These are phyloP conservation scores for Ictalurus punctatus DNA, from an alignment of 2,113 vertebrate genomes.

Conservation along the genomic window DNA sequence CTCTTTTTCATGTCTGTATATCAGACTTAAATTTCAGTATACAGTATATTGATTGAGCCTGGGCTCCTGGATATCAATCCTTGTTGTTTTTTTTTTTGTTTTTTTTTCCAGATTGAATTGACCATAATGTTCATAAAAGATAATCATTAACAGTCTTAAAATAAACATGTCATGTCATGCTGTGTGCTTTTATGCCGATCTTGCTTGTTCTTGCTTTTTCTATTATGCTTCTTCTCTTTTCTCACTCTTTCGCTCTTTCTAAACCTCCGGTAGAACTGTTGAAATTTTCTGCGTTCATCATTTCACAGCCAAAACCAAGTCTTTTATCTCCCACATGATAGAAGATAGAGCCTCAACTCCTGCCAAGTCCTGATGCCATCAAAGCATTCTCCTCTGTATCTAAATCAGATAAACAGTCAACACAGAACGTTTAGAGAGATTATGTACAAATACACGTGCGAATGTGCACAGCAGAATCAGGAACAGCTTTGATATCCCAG, in stretches of 20 bases:
- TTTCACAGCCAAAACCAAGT: constrained; percentile 15
- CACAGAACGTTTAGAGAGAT: constrained; percentile 7
- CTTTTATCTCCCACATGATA: constrained; percentile 41
- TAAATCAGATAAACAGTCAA: constrained; percentile 47
- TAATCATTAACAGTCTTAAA: constrained; percentile 4
- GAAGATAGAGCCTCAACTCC: constrained; percentile 22
- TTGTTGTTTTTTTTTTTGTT: neutral
- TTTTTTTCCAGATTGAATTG: neutral
- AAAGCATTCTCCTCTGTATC: constrained; percentile 54
- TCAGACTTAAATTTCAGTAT: neutral
- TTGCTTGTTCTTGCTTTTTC: neutral
- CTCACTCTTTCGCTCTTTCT: neutral
- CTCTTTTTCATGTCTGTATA: neutral
- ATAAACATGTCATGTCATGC: neutral
- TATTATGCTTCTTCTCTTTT: neutral
- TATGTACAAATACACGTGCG: neutral
- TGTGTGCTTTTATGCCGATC: neutral
- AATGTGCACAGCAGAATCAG: constrained; percentile 9
- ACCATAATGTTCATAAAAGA: too few relatives aligned
- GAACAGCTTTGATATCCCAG: constrained; percentile 31
- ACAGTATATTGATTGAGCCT: neutral
- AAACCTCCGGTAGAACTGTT: neutral
- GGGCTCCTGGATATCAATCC: neutral
- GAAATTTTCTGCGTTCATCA: constrained; percentile 14
- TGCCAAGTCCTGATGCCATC: constrained; percentile 49